A percentile compares a stretch with the other conserved stretches of the same genome.
These are phyloP conservation scores for Marisa cornuarietis DNA, from an alignment of 1,140 invertebrate genomes.

Conservation along the genomic window DNA sequence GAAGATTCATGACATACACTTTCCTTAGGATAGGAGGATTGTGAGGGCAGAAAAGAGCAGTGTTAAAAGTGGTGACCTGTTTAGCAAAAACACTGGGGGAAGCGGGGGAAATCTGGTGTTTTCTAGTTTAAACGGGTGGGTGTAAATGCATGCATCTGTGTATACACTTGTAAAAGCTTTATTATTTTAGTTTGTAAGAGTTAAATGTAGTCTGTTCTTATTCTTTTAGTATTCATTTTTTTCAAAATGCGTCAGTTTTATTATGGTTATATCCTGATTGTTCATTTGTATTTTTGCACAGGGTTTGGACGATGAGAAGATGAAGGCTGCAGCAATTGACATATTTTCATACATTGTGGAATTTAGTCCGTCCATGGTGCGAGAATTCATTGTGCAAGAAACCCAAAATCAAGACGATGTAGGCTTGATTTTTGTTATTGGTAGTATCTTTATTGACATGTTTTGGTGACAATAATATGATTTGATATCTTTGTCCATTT, in stretches of 20 bases:
- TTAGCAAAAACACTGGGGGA: no score
- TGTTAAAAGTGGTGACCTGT: no score
- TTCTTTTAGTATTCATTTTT: neutral
- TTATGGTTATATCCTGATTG: neutral
- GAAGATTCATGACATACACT: no score
- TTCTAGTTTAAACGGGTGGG: no score
- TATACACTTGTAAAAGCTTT: no score
- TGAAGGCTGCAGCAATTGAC: conserved; percentile 94
- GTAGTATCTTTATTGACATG: neutral
- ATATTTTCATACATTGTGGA: conserved; percentile 98
- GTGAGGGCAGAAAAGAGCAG: no score
- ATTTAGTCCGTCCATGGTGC: conserved; percentile 95
- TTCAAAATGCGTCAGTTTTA: neutral
- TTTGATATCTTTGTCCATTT: neutral
- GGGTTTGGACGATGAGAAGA: conserved; percentile 84
- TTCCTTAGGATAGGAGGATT: no score
- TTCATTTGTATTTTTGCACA: conserved; percentile 31
- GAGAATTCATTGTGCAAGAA: conserved; percentile 96
- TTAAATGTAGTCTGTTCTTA: no score
- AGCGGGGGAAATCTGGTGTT: no score
- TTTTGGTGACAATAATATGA: neutral
- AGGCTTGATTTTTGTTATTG: conserved; percentile 55
- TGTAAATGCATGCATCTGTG: no score
- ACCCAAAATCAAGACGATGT: conserved; percentile 85
- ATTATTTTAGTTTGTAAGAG: no score